Percentiles rank a stretch among this genome's conserved stretches.
Evolutionary conservation across 2,797 vertebrate genomes (phyloP).

Genomic region (Rhinichthys osculus): DNA sequence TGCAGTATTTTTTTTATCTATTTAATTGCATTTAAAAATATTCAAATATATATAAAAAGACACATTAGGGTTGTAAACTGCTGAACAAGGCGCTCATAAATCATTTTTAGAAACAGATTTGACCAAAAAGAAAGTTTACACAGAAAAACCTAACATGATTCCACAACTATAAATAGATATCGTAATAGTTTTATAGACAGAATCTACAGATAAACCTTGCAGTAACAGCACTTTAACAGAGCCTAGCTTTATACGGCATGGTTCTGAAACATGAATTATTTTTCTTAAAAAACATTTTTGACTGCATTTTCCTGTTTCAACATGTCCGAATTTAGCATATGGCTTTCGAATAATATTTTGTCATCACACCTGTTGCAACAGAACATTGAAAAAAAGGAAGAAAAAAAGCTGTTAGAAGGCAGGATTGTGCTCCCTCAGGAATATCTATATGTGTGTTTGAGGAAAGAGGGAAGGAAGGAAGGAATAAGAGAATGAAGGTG

Average conservation of each 20-base stretch:
- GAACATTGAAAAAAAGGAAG: constrained; percentile 9
- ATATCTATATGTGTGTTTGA: constrained; percentile 7
- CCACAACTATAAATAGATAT: background rate
- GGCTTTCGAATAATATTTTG: constrained; percentile 28
- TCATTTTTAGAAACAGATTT: background rate
- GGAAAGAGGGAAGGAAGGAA: background rate
- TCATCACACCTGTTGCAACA: constrained; percentile 31
- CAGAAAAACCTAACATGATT: background rate
- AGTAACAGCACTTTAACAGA: background rate
- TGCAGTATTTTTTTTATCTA: background rate
- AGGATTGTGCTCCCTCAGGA: constrained; percentile 19
- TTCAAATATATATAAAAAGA: too few species aligned
- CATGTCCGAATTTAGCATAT: constrained; percentile 21
- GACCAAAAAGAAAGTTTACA: background rate
- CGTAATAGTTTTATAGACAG: background rate
- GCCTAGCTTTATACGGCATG: background rate
- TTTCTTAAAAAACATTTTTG: background rate
- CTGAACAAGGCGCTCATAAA: too few species aligned
- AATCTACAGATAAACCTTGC: background rate
- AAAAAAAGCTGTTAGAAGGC: constrained; percentile 27
- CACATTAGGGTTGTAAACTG: background rate
- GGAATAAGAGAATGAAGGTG: background rate
- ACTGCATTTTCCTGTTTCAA: constrained; percentile 1
- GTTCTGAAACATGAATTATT: background rate
- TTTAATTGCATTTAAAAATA: background rate